Evolutionary conservation across 30 jellyfish, hydroid and myxozoan genomes (phyloP).

Genomic region (Aurelia aurita): DNA sequence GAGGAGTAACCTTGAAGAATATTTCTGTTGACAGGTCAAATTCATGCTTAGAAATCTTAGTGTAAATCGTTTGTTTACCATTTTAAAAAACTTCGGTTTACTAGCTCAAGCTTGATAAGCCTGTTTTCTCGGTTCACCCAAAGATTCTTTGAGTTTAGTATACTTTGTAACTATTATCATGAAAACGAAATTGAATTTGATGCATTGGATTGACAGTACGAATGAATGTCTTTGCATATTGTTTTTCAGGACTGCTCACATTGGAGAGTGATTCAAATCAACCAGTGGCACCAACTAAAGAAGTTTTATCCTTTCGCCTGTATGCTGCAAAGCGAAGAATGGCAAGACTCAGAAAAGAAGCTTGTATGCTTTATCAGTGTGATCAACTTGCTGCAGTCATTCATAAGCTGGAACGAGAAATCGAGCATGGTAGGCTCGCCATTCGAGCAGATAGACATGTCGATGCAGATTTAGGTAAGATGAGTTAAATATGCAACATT

Average conservation of each 20-base stretch:
- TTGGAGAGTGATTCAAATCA: conserved; percentile 72
- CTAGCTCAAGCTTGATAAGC: no score
- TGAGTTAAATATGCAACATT: no score
- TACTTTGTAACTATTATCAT: no score
- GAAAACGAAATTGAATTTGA: no score
- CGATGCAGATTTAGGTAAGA: conserved; percentile 95
- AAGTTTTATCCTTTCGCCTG: conserved; percentile 71
- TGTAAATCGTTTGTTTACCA: no score
- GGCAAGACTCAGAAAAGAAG: conserved; percentile 89
- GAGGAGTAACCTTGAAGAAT: no score
- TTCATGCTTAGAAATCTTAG: no score
- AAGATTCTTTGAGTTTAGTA: no score
- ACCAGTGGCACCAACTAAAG: conserved; percentile 94
- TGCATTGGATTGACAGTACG: no score
- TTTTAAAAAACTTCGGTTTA: no score
- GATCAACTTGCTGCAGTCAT: conserved; percentile 77
- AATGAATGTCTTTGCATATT: neutral
- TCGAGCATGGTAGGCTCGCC: conserved; percentile 85
- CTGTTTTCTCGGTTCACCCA: no score
- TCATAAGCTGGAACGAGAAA: conserved; percentile 81
- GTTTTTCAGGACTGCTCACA: conserved; percentile 36
- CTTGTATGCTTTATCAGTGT: conserved; percentile 83
- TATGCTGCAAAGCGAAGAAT: conserved; percentile 86
- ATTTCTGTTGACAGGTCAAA: no score
- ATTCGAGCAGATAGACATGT: conserved; percentile 82